Evolutionary conservation across 2,797 vertebrate species (phyloP).

Genomic region (Adrianichthys oophorus): DNA sequence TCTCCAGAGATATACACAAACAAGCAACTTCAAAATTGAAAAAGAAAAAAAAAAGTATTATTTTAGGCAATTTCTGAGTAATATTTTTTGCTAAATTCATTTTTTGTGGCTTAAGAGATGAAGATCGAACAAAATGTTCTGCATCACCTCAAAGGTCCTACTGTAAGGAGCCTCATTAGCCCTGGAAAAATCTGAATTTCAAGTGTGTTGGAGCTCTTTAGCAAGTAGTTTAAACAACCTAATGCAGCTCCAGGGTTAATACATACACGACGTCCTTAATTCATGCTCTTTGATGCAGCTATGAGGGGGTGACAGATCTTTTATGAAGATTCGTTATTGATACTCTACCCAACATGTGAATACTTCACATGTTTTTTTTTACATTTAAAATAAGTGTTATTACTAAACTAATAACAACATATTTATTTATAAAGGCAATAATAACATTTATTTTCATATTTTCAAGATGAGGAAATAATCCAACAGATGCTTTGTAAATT

Average conservation of each 20-base stretch:
- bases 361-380: slow-evolving; percentile 11
- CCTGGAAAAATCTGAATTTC: not conserved
- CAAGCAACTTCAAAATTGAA: too few species aligned
- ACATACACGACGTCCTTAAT: slow-evolving; percentile 28
- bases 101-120: too few species aligned
- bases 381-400: too few species aligned
- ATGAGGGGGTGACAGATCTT: slow-evolving; percentile 26
- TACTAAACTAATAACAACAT: not conserved
- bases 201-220: not conserved
- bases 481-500: slow-evolving; percentile 25
- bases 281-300: slow-evolving; percentile 38
- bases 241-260: not conserved
- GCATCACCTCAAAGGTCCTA: not conserved
- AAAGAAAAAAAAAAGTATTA: too few species aligned
- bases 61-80: too few species aligned
- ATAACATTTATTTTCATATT: slow-evolving; percentile 11
- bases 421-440: slow-evolving; percentile 2
- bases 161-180: not conserved
- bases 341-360: slow-evolving; percentile 27
- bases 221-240: not conserved
- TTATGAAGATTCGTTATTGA: slow-evolving; percentile 36
- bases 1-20: too few species aligned
- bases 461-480: slow-evolving; percentile 14
- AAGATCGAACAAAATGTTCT: too few species aligned
- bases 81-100: too few species aligned